Conservation (phyloP, 2,797 vertebrate genomes). For the Schizothorax lantsangensis region DNA sequence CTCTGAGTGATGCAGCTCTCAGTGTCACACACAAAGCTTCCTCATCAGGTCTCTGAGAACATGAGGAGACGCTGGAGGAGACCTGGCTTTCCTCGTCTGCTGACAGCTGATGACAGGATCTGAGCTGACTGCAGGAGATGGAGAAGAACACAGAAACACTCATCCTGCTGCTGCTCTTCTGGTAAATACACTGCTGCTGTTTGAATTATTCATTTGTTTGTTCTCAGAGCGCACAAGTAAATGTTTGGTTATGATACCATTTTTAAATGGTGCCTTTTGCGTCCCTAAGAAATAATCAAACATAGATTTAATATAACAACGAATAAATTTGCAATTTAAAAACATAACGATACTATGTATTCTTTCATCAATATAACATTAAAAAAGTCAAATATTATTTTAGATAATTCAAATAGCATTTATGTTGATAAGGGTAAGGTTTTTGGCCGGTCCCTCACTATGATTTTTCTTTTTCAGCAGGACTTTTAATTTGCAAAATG, state of each 20-base stretch:
- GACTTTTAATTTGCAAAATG: too few species aligned
- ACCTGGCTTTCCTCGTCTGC: background rate
- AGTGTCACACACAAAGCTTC: background rate
- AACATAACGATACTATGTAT: too few species aligned
- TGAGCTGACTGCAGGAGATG: background rate
- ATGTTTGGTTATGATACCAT: background rate
- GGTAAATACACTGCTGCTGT: background rate
- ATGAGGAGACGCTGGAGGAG: too few species aligned
- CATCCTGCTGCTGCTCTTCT: background rate
- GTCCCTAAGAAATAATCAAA: too few species aligned
- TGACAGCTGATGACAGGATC: background rate
- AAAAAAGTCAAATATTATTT: too few species aligned
- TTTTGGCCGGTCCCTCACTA: too few species aligned
- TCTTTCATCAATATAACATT: too few species aligned
- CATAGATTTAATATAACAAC: too few species aligned
- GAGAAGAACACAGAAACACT: background rate
- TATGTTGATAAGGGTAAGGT: too few species aligned
- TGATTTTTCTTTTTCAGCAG: too few species aligned
- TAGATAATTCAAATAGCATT: too few species aligned
- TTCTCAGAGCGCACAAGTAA: background rate
- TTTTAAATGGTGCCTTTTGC: background rate
- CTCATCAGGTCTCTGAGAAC: background rate
- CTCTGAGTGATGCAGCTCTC: slow-evolving; percentile 2
- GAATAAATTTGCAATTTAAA: too few species aligned
- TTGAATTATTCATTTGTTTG: background rate